These are phyloP conservation scores for Drosophila mulleri DNA, from an alignment of 2,888 invertebrate genomes.

Conservation along the genomic window DNA sequence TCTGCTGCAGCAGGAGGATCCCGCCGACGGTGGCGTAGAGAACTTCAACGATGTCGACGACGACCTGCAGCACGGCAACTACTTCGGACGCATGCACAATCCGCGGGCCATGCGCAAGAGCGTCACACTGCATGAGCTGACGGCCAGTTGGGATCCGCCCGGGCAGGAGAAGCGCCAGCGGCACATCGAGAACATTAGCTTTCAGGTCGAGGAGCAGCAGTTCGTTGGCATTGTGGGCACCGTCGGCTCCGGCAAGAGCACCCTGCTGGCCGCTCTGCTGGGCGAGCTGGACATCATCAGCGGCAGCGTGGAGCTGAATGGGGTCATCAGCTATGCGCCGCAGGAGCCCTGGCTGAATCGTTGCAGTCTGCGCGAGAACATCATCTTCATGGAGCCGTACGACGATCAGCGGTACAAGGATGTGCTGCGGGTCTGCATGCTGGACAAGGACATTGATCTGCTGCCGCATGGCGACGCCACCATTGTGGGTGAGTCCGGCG, in stretches of 20 bases:
- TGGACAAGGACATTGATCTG: constrained; percentile 88
- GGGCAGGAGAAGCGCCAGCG: constrained; percentile 55
- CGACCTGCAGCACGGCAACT: constrained; percentile 70
- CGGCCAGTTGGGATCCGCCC: constrained; percentile 86
- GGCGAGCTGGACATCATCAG: constrained; percentile 88
- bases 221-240: constrained; percentile 88
- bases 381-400: constrained; percentile 92
- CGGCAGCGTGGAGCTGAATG: constrained; percentile 88
- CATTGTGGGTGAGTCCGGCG: constrained; percentile 88
- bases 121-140: constrained; percentile 85
- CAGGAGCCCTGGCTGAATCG: constrained; percentile 94
- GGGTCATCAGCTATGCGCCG: constrained; percentile 90
- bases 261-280: constrained; percentile 90
- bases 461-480: constrained; percentile 87
- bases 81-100: constrained; percentile 69
- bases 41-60: constrained; percentile 72
- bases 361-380: constrained; percentile 95
- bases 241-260: constrained; percentile 91
- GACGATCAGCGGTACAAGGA: constrained; percentile 86
- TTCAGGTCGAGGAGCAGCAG: constrained; percentile 79
- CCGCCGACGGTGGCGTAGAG: constrained; percentile 71
- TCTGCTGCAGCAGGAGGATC: constrained; percentile 84
- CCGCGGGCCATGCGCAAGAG: constrained; percentile 74
- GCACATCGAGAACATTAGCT: constrained; percentile 85
- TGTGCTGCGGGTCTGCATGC: constrained; percentile 87